Evolutionary conservation across 1,140 invertebrate species (phyloP), one percentile per base, ranked within the genome.

Genomic region (Tetramorium parvispinum): DNA sequence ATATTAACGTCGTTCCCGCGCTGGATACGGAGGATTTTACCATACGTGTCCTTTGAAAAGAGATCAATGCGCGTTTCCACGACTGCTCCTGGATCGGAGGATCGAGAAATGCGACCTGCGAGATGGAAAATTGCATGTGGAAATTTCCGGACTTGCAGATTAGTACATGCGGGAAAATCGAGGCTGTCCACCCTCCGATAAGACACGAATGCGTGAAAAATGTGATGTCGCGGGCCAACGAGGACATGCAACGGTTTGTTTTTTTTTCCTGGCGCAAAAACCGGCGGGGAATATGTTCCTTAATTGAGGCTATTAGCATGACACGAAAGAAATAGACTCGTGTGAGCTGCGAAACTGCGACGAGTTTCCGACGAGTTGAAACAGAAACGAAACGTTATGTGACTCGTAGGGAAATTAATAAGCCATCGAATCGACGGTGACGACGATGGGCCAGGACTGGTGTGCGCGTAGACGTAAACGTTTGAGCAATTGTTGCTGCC

Each of bases 371-470:
- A 82, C 37, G 78, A 53, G 37, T 46, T 73, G 40, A 32, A 82
- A 43, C 66, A 27, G 66, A 32, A 32, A 81, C 61, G 24, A 1
- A 3, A 24, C 13, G 40, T 75, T 24, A 73, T 49, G 43, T 51
- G 37, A 71, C 57, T 78, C 59, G 11, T 10, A 66, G 65, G 65
- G 73, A 77, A 75, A 81, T 46, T 46, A 13, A 49, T 81, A 85
- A 79, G 46, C 24, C 46, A 37, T 32, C 32, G 21, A 79, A 68
- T 37, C 53, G 46, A 51, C 40, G 61, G 65, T 21, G 32, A 71
- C 76, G 88, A 92, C 85, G 70, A 97, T 97, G 97, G 97, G 97
- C 91, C 97, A 97, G 93, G 97, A 97, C 94, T 97, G 96, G 96
- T 97, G 97, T 95, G 96, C 96, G 92, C 95, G 96, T 91, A 96